These are phyloP conservation scores for Pycnomerus fuliginosus DNA, from an alignment of 2,888 invertebrate species.

Conservation along the genomic window DNA sequence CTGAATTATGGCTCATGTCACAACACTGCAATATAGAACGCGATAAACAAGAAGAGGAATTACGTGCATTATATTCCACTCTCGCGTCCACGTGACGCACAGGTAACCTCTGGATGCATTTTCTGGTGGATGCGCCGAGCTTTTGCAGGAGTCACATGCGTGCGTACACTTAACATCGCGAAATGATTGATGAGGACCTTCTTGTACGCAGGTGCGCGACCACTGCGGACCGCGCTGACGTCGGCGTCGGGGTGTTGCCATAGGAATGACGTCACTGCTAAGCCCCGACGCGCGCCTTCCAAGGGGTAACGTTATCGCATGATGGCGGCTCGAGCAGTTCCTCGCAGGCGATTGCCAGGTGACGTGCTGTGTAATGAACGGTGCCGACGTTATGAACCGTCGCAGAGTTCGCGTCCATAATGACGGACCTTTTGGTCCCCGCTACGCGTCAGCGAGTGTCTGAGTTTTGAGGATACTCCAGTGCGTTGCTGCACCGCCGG, in stretches of 20 bases:
- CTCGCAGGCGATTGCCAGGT: conserved; percentile 31
- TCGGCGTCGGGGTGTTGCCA: conserved; percentile 44
- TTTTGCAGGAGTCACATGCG: background rate
- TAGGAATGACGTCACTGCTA: conserved; percentile 50
- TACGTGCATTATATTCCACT: background rate
- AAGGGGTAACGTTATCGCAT: conserved; percentile 31
- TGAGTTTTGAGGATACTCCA: conserved; percentile 25
- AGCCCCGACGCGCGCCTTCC: conserved; percentile 49
- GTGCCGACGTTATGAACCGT: conserved; percentile 30
- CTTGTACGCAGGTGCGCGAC: conserved; percentile 28
- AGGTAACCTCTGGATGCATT: background rate
- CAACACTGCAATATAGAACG: background rate
- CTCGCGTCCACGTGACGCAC: background rate
- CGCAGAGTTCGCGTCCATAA: conserved; percentile 28
- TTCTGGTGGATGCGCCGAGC: background rate
- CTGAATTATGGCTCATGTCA: conserved; percentile 5
- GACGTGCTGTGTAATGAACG: conserved; percentile 27
- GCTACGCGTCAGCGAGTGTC: conserved; percentile 29
- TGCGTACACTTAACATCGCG: background rate
- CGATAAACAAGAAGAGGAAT: background rate
- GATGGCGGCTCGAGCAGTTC: conserved; percentile 38
- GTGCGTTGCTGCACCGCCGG: conserved; percentile 16
- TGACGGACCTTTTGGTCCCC: conserved; percentile 22
- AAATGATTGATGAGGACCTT: conserved; percentile 20
- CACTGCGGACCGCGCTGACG: conserved; percentile 35